Conservation (phyloP, 2,797 vertebrate genomes). For the Lutjanus campechanus region DNA sequence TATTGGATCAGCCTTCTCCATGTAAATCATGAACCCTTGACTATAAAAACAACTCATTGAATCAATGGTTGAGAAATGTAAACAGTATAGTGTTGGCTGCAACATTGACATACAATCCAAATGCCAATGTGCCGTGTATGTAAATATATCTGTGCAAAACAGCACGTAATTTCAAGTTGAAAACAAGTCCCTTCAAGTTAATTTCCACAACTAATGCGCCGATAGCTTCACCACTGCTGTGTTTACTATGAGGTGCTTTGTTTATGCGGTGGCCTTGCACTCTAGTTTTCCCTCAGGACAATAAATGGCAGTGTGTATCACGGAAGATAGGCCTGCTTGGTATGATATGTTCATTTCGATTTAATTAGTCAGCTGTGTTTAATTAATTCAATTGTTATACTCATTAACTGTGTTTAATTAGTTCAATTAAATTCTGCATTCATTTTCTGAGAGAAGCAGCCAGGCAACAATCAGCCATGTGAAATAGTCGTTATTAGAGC, state of each 20-base stretch:
- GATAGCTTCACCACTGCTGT: neutral
- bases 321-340: constrained; percentile 43
- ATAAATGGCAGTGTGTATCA: constrained; percentile 36
- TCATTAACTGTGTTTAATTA: constrained; percentile 75
- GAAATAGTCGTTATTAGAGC: constrained; percentile 60
- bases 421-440: constrained; percentile 69
- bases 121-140: no score
- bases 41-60: no score
- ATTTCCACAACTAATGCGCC: neutral
- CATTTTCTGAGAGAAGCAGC: constrained; percentile 49
- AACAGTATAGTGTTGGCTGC: no score
- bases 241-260: constrained; percentile 10
- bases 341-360: constrained; percentile 71
- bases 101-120: no score
- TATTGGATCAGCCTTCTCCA: no score
- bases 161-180: neutral
- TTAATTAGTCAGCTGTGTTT: constrained; percentile 72
- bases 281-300: constrained; percentile 22
- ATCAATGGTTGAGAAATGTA: no score
- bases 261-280: constrained; percentile 13
- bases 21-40: no score
- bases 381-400: constrained; percentile 74
- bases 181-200: neutral
- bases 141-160: neutral
- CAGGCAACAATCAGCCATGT: constrained; percentile 44